Evolutionary conservation across 2,113 vertebrate genomes (phyloP).

Genomic region (Bagarius yarrelli): DNA sequence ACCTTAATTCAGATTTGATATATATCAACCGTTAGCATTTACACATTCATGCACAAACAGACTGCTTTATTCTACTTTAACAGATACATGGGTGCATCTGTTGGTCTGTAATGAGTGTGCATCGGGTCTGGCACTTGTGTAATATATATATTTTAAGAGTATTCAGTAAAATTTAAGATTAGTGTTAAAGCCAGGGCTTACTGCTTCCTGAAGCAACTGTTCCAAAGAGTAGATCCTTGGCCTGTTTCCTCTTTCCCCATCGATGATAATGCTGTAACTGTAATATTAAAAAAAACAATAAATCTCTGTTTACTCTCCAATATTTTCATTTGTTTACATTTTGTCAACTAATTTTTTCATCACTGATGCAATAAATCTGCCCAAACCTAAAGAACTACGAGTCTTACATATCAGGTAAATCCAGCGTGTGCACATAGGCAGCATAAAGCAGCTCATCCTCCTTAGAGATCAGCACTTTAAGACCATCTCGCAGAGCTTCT

Average conservation of each 20-base stretch:
- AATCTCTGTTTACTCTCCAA: neutral
- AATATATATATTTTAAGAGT: neutral
- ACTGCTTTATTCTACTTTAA: constrained; percentile 28
- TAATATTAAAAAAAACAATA: neutral
- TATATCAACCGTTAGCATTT: constrained; percentile 28
- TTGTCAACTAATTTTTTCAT: neutral
- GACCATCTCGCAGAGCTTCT: constrained; percentile 86
- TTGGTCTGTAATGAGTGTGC: constrained; percentile 5
- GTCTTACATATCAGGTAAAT: constrained; percentile 91
- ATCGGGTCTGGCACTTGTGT: neutral
- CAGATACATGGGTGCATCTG: constrained; percentile 12
- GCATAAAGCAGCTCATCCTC: constrained; percentile 94
- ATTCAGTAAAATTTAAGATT: neutral
- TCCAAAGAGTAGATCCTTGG: constrained; percentile 91
- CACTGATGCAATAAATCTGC: neutral
- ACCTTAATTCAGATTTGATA: constrained; percentile 28
- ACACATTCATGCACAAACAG: constrained; percentile 23
- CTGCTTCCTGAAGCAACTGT: constrained; percentile 92
- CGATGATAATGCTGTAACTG: constrained; percentile 92
- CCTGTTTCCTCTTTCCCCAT: constrained; percentile 88
- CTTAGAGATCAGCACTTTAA: constrained; percentile 92
- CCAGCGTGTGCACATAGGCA: constrained; percentile 86
- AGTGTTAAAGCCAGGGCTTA: constrained; percentile 65
- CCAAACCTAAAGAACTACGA: neutral
- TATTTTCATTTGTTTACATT: neutral